Base-by-base conservation (phyloP, 2,113 vertebrate species). In the Dipodomys stephensi region DNA sequence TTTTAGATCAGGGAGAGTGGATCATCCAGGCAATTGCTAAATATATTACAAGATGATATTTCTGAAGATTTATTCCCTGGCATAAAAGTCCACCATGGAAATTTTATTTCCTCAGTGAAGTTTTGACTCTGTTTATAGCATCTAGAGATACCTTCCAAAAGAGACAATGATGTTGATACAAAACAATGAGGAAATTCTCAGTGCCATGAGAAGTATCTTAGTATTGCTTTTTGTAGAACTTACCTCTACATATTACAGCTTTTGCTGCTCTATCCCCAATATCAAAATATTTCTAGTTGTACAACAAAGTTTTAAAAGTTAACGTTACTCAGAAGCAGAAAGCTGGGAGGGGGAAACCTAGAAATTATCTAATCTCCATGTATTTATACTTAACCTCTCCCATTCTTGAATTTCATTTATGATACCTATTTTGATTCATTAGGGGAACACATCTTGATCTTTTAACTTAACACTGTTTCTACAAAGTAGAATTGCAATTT, bases 21-120 rank as follows among this genome's bases (percentile, higher is more conserved):
- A 80, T 91, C 89, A 92, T 64, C 73, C 28, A 57, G 13, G 35
- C 20, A 80, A 91, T 69, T 82, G 39, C 87, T 95, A 95, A 94
- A 83, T 83, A 91, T 90, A 84, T 64, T 69, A 87, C 67, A 30
- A 27, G 0, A 0, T 19, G n/a, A 79, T 78, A 60, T 89, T 82
- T 95, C 49, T 80, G 23, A 88, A 95, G 90, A 91, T 39, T 1
- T 79, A 23, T 53, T 46, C 9, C 92, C 93, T n/a, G 35, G 72
- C 30, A 64, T 46, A 49, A 68, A 73, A 35, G 16, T 4, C 2
- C 15, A 30, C 0, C 16, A 23, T 60, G 67, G 25, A 81, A 57
- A 57, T 12, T 76, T n/a, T 30, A 76, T 76, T 6, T 93, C 4
- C 23, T 79, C 71, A 71, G 44, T 74, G 57, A 89, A 62, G n/a